phyloP scores from a whole-genome alignment of 2,888 invertebrate genomes.

The Quadriops clusia region DNA sequence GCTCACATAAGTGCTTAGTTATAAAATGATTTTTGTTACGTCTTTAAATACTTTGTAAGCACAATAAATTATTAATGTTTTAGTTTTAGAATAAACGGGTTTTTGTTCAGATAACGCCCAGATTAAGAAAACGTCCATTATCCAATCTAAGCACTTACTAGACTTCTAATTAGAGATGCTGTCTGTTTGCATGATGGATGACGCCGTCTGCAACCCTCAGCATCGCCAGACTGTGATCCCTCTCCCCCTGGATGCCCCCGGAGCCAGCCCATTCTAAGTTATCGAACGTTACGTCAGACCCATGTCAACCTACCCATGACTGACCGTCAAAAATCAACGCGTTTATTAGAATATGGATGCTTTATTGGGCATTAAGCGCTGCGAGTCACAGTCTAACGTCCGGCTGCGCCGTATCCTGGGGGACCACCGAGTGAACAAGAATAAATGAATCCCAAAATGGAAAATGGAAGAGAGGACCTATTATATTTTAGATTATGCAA shows the following conservation, averaged over 20 bases:
- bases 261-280: constrained; percentile 23
- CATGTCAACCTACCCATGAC: constrained; percentile 34
- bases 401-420: constrained; percentile 17
- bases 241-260: constrained; percentile 20
- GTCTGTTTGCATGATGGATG: constrained; percentile 33
- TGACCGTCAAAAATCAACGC: constrained; percentile 30
- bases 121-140: too few relatives aligned
- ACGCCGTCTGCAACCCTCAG: constrained; percentile 22
- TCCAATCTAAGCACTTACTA: constrained; percentile 22
- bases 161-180: constrained; percentile 35
- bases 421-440: constrained; percentile 27
- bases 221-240: constrained; percentile 21
- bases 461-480: constrained; percentile 33
- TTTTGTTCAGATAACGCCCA: too few relatives aligned
- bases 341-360: constrained; percentile 16
- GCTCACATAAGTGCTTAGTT: too few relatives aligned
- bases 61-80: too few relatives aligned
- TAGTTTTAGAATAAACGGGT: too few relatives aligned
- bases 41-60: too few relatives aligned
- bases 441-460: constrained; percentile 33
- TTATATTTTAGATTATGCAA: constrained; percentile 35
- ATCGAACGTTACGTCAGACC: constrained; percentile 31
- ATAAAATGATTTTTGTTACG: too few relatives aligned
- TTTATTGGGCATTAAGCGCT: constrained; percentile 6
- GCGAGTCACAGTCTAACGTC: constrained; percentile 21